A percentile compares a stretch with the other conserved stretches of the same genome.
These are phyloP conservation scores for Monopis laevigella DNA, from an alignment of 2,888 invertebrate genomes.

Conservation along the genomic window DNA sequence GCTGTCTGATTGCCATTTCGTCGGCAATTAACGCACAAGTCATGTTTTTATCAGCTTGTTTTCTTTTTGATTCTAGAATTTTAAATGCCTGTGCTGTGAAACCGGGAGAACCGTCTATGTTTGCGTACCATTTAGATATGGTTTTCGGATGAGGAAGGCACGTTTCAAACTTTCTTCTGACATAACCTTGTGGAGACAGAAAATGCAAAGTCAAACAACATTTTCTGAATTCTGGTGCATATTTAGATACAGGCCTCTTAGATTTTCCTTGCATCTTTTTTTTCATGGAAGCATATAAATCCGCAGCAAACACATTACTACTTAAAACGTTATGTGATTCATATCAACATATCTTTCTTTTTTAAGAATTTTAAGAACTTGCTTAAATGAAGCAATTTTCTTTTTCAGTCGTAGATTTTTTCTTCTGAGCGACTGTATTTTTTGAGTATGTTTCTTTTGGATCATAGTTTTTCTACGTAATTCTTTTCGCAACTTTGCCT, in stretches of 20 bases:
- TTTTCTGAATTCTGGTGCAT: slow-evolving; percentile 15
- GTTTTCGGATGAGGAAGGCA: slow-evolving; percentile 25
- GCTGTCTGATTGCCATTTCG: slow-evolving; percentile 24
- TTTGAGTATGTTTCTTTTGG: slow-evolving; percentile 8
- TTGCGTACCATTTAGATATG: slow-evolving; percentile 23
- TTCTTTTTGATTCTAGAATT: slow-evolving; percentile 18
- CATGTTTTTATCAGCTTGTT: slow-evolving; percentile 15
- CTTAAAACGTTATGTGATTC: slow-evolving; percentile 13
- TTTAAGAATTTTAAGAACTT: slow-evolving; percentile 10
- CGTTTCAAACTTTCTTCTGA: slow-evolving; percentile 22
- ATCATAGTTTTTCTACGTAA: not conserved
- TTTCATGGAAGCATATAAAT: slow-evolving; percentile 13
- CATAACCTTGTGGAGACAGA: slow-evolving; percentile 23
- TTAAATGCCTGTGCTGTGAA: slow-evolving; percentile 23
- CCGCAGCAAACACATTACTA: slow-evolving; percentile 14
- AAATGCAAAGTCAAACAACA: slow-evolving; percentile 24
- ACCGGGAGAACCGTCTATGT: slow-evolving; percentile 24
- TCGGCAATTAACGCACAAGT: slow-evolving; percentile 22
- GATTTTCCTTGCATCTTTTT: slow-evolving; percentile 11
- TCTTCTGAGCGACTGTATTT: slow-evolving; percentile 10
- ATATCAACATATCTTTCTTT: slow-evolving; percentile 14
- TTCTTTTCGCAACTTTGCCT: slow-evolving; percentile 4
- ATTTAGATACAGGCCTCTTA: slow-evolving; percentile 13
- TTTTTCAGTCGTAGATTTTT: slow-evolving; percentile 14
- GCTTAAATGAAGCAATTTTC: not conserved